Conservation (phyloP, 2,113 vertebrate species). For the Rhabdornis inornatus region DNA sequence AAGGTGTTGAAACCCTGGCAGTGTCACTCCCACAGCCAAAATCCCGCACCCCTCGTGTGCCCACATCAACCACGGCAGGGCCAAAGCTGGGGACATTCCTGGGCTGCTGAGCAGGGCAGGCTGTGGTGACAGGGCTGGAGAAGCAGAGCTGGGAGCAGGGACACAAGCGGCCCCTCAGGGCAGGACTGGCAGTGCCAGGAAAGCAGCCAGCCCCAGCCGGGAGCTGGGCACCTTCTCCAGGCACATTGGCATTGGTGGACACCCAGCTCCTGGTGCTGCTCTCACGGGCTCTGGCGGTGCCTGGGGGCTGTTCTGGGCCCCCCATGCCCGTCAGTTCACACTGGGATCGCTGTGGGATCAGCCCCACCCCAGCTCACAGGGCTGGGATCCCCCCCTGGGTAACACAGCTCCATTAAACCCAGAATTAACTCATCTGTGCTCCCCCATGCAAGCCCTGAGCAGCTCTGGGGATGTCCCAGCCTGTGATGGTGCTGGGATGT, state of each 20-base stretch:
- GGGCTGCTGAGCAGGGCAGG: fast-evolving
- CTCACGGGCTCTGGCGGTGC: neutral
- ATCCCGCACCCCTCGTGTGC: fast-evolving
- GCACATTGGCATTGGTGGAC: neutral
- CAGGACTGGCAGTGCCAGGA: neutral
- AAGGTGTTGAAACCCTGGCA: neutral
- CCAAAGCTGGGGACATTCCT: fast-evolving
- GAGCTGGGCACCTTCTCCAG: neutral
- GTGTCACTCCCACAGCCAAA: fast-evolving
- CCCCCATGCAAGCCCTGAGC: neutral
- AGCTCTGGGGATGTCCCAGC: neutral
- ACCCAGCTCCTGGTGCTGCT: neutral
- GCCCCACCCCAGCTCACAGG: neutral
- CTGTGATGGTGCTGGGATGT: fast-evolving
- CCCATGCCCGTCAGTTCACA: neutral
- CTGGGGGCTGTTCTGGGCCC: neutral
- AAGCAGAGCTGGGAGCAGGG: neutral
- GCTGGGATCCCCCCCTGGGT: fast-evolving
- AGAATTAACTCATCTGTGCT: fast-evolving
- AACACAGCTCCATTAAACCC: neutral
- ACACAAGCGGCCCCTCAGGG: fast-evolving
- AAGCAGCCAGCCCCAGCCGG: neutral
- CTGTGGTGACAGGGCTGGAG: neutral
- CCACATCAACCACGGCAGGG: neutral
- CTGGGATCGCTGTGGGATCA: neutral